A percentile compares a stretch with the other conserved stretches of the same genome.
These are phyloP conservation scores for Drosophila macrospina DNA, from an alignment of 2,888 invertebrate species.

Conservation along the genomic window DNA sequence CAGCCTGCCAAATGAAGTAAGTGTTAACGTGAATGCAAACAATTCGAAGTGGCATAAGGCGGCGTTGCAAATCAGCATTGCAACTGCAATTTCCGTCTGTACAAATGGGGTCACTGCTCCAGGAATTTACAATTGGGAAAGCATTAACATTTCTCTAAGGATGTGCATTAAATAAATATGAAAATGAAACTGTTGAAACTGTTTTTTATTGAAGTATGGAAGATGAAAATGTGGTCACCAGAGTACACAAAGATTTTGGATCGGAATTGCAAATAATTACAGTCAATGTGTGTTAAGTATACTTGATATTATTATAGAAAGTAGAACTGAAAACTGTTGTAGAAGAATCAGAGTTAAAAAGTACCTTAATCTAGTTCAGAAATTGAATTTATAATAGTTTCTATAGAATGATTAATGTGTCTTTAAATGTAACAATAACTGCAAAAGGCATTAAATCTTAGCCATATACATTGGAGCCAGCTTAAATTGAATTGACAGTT, in stretches of 20 bases:
- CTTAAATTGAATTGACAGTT: constrained; percentile 4
- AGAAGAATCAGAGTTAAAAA: too few relatives aligned
- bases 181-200: neutral
- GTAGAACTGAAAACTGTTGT: too few relatives aligned
- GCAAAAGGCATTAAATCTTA: neutral
- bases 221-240: too few relatives aligned
- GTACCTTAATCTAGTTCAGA: too few relatives aligned
- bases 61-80: constrained; percentile 34
- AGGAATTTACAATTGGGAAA: constrained; percentile 27
- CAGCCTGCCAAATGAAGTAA: constrained; percentile 73
- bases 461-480: too few relatives aligned
- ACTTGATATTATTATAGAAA: too few relatives aligned
- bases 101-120: constrained; percentile 64
- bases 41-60: constrained; percentile 37
- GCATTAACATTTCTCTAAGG: constrained; percentile 1
- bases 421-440: neutral
- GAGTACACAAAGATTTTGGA: too few relatives aligned
- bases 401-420: too few relatives aligned
- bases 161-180: neutral
- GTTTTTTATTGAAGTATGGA: neutral
- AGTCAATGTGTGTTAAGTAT: too few relatives aligned
- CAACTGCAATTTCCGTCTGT: constrained; percentile 24
- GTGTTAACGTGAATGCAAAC: constrained; percentile 77
- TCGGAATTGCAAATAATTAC: too few relatives aligned
- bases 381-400: too few relatives aligned